phyloP scores from a whole-genome alignment of 2,888 invertebrate genomes.

The Anthrax anthrax region DNA sequence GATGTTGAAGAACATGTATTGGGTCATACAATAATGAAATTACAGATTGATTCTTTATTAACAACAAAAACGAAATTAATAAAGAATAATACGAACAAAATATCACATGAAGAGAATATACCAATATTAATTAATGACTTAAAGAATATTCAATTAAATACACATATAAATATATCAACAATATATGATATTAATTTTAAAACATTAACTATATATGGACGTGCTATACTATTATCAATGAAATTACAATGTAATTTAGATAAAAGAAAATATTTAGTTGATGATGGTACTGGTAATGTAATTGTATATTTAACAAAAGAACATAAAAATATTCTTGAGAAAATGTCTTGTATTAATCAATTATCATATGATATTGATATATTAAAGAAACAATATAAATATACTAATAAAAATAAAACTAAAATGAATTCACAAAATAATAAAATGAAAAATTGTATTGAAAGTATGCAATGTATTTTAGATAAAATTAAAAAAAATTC shows the following conservation, averaged over 20 bases:
- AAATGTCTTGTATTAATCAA: no score
- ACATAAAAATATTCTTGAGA: neutral
- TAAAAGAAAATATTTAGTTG: neutral
- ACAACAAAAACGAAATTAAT: no score
- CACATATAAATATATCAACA: neutral
- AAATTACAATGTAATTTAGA: no score
- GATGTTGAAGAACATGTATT: no score
- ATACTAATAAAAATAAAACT: no score
- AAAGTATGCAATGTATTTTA: neutral
- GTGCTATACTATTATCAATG: neutral
- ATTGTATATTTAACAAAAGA: neutral
- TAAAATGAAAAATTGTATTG: neutral
- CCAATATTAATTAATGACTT: neutral
- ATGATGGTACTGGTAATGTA: neutral
- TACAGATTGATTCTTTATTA: no score
- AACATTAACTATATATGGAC: neutral
- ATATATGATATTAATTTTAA: neutral
- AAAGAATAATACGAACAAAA: neutral
- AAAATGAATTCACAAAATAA: no score
- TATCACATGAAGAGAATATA: neutral
- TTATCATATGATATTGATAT: neutral
- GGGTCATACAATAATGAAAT: no score
- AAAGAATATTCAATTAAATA: neutral
- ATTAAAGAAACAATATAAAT: neutral
- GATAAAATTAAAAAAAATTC: neutral